Percentiles rank a stretch among this genome's conserved stretches.
phyloP scores from a whole-genome alignment of 2,113 vertebrate species.

The Mesitornis unicolor region DNA sequence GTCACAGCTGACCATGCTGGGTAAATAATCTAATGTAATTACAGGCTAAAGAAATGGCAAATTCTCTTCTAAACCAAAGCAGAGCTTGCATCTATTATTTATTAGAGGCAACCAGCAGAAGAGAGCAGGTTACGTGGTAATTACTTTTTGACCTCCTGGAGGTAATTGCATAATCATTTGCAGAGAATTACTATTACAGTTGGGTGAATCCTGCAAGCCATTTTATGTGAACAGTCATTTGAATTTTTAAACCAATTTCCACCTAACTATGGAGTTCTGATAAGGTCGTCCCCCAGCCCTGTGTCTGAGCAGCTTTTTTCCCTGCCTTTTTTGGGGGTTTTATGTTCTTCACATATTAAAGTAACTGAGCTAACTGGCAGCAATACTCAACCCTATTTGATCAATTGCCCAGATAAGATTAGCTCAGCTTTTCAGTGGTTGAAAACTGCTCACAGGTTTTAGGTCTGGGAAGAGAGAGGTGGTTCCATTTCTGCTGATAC shows the following conservation, averaged over 20 bases:
- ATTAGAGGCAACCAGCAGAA: slow-evolving; percentile 61
- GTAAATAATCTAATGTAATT: slow-evolving; percentile 59
- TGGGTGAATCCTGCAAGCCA: slow-evolving; percentile 57
- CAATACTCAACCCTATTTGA: not conserved
- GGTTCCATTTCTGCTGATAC: not conserved
- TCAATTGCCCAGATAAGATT: not conserved
- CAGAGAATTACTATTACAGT: slow-evolving; percentile 61
- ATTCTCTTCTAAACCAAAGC: slow-evolving; percentile 16
- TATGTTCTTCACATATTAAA: not conserved
- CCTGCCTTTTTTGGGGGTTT: not conserved
- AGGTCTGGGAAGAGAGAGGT: not conserved
- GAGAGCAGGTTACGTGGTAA: slow-evolving; percentile 68
- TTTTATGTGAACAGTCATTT: slow-evolving; percentile 58
- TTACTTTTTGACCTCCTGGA: slow-evolving; percentile 72
- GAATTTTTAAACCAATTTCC: slow-evolving; percentile 65
- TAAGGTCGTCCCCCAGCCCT: not conserved
- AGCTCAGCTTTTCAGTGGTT: not conserved
- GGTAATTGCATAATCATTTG: slow-evolving; percentile 73
- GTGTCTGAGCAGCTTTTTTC: not conserved
- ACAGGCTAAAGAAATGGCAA: slow-evolving; percentile 48
- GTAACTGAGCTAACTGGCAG: not conserved
- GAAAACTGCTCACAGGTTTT: not conserved
- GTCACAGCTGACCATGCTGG: slow-evolving; percentile 56
- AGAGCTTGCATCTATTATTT: slow-evolving; percentile 59
- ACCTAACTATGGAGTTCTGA: slow-evolving; percentile 28